A percentile compares a stretch with the other conserved stretches of the same genome.
phyloP scores from a whole-genome alignment of 2,888 invertebrate genomes.

The Drosophila austrosaltans region DNA sequence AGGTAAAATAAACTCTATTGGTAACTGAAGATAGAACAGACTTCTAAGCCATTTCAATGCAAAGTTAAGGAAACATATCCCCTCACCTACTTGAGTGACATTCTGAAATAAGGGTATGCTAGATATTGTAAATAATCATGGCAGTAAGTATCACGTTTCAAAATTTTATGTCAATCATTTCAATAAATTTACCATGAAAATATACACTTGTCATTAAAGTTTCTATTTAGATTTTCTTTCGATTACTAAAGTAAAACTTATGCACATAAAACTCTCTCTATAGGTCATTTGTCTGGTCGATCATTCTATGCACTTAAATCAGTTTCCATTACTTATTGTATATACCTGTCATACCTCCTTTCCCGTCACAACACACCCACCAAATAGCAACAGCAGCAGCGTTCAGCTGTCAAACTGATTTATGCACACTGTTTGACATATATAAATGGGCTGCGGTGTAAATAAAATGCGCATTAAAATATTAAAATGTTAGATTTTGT shows the following conservation, averaged over 20 bases:
- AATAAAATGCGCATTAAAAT: conserved; percentile 71
- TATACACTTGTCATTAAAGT: too few relatives aligned
- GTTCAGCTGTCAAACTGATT: conserved; percentile 75
- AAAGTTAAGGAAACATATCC: too few relatives aligned
- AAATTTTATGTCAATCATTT: too few relatives aligned
- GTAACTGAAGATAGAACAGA: too few relatives aligned
- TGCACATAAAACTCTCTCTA: neutral
- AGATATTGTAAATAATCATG: too few relatives aligned
- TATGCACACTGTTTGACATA: conserved; percentile 66
- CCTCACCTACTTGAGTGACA: too few relatives aligned
- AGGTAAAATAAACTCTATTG: too few relatives aligned
- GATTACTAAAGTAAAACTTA: neutral
- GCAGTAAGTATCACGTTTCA: too few relatives aligned
- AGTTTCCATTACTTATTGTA: conserved; percentile 7
- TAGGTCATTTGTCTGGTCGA: neutral
- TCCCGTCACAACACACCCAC: conserved; percentile 23
- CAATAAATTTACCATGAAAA: too few relatives aligned
- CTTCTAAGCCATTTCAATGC: too few relatives aligned
- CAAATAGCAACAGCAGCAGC: conserved; percentile 28
- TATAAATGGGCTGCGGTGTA: conserved; percentile 63
- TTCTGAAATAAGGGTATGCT: too few relatives aligned
- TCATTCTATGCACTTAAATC: neutral
- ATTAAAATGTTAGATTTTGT: conserved; percentile 55
- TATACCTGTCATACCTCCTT: neutral
- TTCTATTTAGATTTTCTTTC: neutral